phyloP scores from a whole-genome alignment of 2,888 invertebrate genomes.

The Apodemia zela region DNA sequence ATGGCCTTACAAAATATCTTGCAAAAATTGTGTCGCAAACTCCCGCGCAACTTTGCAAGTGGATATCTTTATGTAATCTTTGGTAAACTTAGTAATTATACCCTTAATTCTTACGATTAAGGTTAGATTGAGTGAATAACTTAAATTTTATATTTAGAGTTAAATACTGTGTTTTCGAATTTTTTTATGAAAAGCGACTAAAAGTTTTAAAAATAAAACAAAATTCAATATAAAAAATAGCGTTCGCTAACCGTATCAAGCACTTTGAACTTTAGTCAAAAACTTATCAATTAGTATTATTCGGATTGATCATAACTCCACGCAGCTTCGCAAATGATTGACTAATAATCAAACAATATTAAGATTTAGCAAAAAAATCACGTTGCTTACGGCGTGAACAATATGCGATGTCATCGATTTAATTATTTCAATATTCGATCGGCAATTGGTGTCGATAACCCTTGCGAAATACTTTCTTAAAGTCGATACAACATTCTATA shows the following conservation, averaged over 20 bases:
- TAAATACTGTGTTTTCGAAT: neutral
- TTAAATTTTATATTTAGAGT: neutral
- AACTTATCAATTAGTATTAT: neutral
- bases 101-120: constrained; percentile 49
- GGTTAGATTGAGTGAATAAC: neutral
- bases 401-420: constrained; percentile 33
- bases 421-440: constrained; percentile 33
- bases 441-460: constrained; percentile 38
- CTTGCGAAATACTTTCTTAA: constrained; percentile 37
- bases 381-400: constrained; percentile 45
- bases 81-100: constrained; percentile 64
- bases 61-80: constrained; percentile 64
- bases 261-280: neutral
- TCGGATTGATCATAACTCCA: constrained; percentile 19
- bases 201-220: too few relatives aligned
- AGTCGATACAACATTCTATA: constrained; percentile 19
- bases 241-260: neutral
- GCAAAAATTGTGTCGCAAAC: constrained; percentile 64
- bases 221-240: too few relatives aligned
- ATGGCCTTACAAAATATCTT: constrained; percentile 59
- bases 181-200: neutral
- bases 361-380: constrained; percentile 47
- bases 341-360: constrained; percentile 38
- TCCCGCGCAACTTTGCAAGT: constrained; percentile 61
- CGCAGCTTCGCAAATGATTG: constrained; percentile 34